Evolutionary conservation across 2,797 vertebrate genomes (phyloP), one percentile per base, ranked within the genome.

Genomic region (Avahi laniger): DNA sequence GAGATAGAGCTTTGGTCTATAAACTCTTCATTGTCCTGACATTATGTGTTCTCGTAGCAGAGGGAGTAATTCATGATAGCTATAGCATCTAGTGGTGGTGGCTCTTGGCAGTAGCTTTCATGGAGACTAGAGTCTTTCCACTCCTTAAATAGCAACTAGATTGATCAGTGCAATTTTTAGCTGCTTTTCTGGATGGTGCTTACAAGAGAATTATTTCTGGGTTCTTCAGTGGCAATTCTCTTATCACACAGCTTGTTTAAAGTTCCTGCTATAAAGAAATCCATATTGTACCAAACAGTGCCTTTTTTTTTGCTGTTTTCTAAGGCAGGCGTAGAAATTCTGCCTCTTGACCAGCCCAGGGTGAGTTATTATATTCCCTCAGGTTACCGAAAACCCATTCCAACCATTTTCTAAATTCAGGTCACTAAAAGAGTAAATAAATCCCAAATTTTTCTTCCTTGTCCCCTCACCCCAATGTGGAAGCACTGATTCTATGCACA

Each of bases 261-360:
- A 59, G 20, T 85, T 95, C 88, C 81, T 89, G n/a, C 46, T 46
- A 38, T 38, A 80, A 81, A 57, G n/a, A 96, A 75, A 76, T 59
- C 11, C 13, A 0, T 41, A 35, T 54, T 52, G 24, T 0, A 28
- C n/a, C 22, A 59, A 48, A n/a, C 18, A 38, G 46, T 90, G 15
- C 41, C 26, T n/a, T n/a, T 63, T 26, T 24, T 87, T 76, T 50
- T 76, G 43, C 63, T 38, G 8, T 86, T 89, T 94, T 87, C 48
- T 94, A 59, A 92, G 33, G 30, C n/a, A 94, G 4, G 8, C 52
- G 63, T 50, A 83, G 79, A 84, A 89, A 70, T 65, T 65, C 63
- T 90, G 2, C 65, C 48, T 73, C 48, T 52, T 70, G 26, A 70
- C 63, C 28, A 75, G 46, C 73, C 59, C 59, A 85, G 38, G 43